These are phyloP conservation scores for Diarsia brunnea DNA, from an alignment of 2,888 invertebrate genomes.

Conservation along the genomic window DNA sequence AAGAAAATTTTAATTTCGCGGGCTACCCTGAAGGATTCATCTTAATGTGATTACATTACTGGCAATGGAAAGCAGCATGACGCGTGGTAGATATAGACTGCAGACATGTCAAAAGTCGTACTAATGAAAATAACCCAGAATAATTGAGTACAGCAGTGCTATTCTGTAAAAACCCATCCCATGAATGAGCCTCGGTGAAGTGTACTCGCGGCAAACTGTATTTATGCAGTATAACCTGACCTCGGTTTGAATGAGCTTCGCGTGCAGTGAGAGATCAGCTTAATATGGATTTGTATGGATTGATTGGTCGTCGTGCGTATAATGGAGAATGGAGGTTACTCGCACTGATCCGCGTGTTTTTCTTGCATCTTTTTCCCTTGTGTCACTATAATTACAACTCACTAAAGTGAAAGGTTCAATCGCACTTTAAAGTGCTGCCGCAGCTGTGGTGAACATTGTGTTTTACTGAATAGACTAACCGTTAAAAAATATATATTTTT, in stretches of 20 bases:
- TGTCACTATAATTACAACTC: neutral
- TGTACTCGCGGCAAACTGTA: neutral
- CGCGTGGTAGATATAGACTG: constrained; percentile 5
- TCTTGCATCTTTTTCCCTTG: neutral
- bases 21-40: no score
- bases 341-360: neutral
- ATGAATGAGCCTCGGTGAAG: constrained; percentile 2
- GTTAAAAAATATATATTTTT: neutral
- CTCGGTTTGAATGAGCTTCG: no score
- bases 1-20: no score
- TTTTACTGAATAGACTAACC: neutral
- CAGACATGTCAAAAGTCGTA: constrained; percentile 30
- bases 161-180: constrained; percentile 5
- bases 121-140: constrained; percentile 50
- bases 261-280: no score
- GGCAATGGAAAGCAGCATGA: constrained; percentile 32
- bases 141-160: neutral
- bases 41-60: constrained; percentile 49
- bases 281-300: no score
- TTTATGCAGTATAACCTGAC: no score
- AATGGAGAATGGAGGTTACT: neutral
- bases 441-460: neutral
- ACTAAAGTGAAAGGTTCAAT: neutral
- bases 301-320: no score
- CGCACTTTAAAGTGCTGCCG: no score